These are phyloP conservation scores for Craterocephalus amniculus DNA, from an alignment of 2,797 vertebrate species.

Conservation along the genomic window DNA sequence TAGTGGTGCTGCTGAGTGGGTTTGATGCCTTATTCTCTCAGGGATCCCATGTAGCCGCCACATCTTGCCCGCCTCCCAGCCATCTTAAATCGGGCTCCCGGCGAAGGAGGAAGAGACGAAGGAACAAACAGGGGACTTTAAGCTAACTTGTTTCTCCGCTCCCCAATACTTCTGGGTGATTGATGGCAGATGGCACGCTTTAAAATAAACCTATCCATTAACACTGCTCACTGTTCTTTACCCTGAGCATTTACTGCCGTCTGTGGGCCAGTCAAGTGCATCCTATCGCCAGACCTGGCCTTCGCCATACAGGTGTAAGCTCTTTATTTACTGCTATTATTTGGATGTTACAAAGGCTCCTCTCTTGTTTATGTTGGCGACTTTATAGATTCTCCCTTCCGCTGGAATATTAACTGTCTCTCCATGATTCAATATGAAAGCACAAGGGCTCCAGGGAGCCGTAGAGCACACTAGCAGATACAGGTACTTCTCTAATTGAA, in stretches of 20 bases:
- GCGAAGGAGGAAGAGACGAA: constrained; percentile 37
- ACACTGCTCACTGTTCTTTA: constrained; percentile 88
- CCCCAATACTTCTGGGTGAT: constrained; percentile 80
- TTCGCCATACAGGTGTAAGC: constrained; percentile 90
- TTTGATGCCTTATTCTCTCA: constrained; percentile 96
- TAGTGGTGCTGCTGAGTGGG: constrained; percentile 96
- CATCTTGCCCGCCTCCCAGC: constrained; percentile 18
- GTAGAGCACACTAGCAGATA: constrained; percentile 58
- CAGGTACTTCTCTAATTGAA: constrained; percentile 84
- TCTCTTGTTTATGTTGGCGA: constrained; percentile 70
- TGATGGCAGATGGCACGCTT: constrained; percentile 95
- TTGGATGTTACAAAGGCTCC: constrained; percentile 71
- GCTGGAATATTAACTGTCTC: constrained; percentile 77
- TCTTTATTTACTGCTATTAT: constrained; percentile 89
- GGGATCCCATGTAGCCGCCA: constrained; percentile 71
- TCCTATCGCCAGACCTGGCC: constrained; percentile 69
- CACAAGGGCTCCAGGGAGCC: constrained; percentile 67
- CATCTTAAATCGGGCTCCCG: constrained; percentile 71
- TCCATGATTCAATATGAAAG: constrained; percentile 75
- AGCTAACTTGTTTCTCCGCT: constrained; percentile 75
- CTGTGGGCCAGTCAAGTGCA: constrained; percentile 59
- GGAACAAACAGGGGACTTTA: constrained; percentile 53
- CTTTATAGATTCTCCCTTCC: constrained; percentile 77
- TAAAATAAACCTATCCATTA: constrained; percentile 99
- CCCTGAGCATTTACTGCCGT: constrained; percentile 89